Evolutionary conservation across 2,797 vertebrate species (phyloP).

Genomic region (Chiloscyllium punctatum): DNA sequence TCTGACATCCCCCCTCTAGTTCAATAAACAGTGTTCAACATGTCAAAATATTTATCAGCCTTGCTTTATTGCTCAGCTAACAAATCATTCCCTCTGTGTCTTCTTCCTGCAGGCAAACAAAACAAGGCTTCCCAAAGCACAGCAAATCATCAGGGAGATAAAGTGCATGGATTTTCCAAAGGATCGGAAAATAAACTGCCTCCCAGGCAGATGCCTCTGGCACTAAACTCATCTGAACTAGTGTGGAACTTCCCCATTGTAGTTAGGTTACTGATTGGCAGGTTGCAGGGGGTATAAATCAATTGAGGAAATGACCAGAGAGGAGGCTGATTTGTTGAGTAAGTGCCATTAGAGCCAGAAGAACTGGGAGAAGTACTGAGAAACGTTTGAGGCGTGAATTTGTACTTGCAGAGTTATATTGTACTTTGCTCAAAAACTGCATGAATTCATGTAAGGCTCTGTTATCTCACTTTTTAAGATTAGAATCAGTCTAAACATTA

Average conservation of each 20-base stretch:
- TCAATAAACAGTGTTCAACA: conserved; percentile 49
- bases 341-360: not conserved
- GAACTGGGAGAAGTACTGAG: not conserved
- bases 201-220: not conserved
- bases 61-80: conserved; percentile 42
- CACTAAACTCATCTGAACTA: not conserved
- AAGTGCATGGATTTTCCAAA: not conserved
- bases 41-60: conserved; percentile 47
- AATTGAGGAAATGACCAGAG: not conserved
- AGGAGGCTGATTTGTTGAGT: not conserved
- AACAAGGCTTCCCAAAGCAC: not conserved
- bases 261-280: too few relatives aligned
- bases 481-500: too few relatives aligned
- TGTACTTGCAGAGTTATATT: too few relatives aligned
- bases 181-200: not conserved
- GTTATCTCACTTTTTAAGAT: too few relatives aligned
- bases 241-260: not conserved
- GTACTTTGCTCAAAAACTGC: too few relatives aligned
- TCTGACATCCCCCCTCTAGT: conserved; percentile 41
- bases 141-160: not conserved
- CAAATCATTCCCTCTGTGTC: conserved; percentile 39
- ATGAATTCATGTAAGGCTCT: too few relatives aligned
- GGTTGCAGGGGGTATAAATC: too few relatives aligned
- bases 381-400: not conserved
- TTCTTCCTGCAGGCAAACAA: not conserved